A percentile compares a stretch with the other conserved stretches of the same genome.
These are phyloP conservation scores for Eustalomyia histrio DNA, from an alignment of 2,888 invertebrate genomes.

Conservation along the genomic window DNA sequence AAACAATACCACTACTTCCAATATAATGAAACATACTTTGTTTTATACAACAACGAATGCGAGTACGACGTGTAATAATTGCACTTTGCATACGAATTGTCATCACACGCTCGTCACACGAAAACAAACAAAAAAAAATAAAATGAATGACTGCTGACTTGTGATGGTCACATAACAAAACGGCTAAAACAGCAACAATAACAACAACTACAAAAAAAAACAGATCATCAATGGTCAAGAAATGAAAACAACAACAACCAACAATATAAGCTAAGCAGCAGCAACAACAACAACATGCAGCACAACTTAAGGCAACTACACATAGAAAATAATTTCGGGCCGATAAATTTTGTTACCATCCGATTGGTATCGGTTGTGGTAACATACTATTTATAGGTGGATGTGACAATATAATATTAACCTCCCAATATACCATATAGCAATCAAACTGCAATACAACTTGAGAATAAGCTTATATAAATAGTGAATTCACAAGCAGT, in stretches of 20 bases:
- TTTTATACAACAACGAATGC: constrained; percentile 19
- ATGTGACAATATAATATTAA: too few species aligned
- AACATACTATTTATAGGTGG: too few species aligned
- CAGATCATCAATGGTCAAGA: constrained; percentile 51
- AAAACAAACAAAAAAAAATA: constrained; percentile 26
- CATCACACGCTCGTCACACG: constrained; percentile 73
- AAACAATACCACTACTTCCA: not conserved
- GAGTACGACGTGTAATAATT: constrained; percentile 73
- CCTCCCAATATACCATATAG: too few species aligned
- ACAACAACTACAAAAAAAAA: constrained; percentile 27
- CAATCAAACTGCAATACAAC: too few species aligned
- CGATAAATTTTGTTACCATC: too few species aligned
- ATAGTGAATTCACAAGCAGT: too few species aligned
- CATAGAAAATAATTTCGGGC: not conserved
- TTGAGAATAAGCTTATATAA: too few species aligned
- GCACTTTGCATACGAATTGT: constrained; percentile 79
- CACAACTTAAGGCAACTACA: constrained; percentile 4
- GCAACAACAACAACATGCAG: constrained; percentile 21
- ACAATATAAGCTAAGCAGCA: constrained; percentile 15
- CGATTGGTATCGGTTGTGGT: too few species aligned
- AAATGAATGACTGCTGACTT: constrained; percentile 56
- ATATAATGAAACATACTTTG: constrained; percentile 28
- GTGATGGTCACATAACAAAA: constrained; percentile 53
- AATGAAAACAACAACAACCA: constrained; percentile 29
- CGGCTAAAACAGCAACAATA: constrained; percentile 1